Conservation (phyloP, 2,113 vertebrate species). For the Nothobranchius furzeri region DNA sequence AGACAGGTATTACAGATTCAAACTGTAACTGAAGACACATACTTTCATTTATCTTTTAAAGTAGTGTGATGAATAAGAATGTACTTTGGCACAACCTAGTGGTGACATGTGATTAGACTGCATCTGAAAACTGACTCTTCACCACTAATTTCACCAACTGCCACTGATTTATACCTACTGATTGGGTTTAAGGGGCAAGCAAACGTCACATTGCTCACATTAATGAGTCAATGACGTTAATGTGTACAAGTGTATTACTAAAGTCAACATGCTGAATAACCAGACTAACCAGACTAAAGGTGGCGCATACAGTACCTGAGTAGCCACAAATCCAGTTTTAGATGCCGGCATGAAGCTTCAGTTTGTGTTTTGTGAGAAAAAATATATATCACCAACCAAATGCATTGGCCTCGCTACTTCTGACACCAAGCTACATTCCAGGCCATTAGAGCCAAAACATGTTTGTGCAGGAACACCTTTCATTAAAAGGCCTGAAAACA, state of each 20-base stretch:
- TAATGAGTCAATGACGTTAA: background rate
- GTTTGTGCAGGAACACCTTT: constrained; percentile 39
- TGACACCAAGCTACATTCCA: constrained; percentile 48
- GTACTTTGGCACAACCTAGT: too few relatives aligned
- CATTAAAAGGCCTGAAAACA: constrained; percentile 42
- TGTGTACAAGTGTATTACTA: constrained; percentile 9
- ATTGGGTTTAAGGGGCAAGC: too few relatives aligned
- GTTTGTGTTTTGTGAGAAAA: constrained; percentile 17
- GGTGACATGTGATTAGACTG: too few relatives aligned
- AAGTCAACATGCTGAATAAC: constrained; percentile 13
- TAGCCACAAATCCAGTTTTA: constrained; percentile 11
- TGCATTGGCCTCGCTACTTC: constrained; percentile 12
- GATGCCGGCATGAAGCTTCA: background rate
- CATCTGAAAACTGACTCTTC: too few relatives aligned
- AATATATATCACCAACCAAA: constrained; percentile 9
- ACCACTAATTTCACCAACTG: too few relatives aligned
- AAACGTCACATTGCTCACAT: background rate
- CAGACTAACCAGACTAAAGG: constrained; percentile 32
- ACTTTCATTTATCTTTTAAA: too few relatives aligned
- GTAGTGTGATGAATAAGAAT: too few relatives aligned
- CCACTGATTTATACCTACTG: too few relatives aligned
- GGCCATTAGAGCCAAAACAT: constrained; percentile 50
- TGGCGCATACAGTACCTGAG: constrained; percentile 14
- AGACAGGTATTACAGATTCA: too few relatives aligned
- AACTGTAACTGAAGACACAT: too few relatives aligned